Evolutionary conservation across 2,888 invertebrate genomes (phyloP).

Genomic region (Aphidoletes aphidimyza): DNA sequence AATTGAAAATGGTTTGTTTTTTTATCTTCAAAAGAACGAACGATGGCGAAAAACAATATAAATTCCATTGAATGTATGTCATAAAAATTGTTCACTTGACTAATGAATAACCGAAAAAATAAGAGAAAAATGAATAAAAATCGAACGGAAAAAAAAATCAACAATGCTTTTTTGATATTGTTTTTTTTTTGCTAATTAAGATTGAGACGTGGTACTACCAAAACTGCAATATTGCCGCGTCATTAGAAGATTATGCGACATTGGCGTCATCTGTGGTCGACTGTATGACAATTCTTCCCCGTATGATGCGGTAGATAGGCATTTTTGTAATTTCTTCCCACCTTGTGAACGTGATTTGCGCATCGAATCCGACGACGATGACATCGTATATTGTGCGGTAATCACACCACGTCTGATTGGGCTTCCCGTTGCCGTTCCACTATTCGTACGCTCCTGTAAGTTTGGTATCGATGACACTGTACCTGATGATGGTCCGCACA

Average conservation of each 20-base stretch:
- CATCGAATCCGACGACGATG: constrained; percentile 69
- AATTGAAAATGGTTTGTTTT: no score
- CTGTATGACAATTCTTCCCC: constrained; percentile 71
- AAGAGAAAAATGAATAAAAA: background rate
- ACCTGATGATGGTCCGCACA: constrained; percentile 58
- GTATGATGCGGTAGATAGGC: constrained; percentile 88
- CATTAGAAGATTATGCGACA: constrained; percentile 75
- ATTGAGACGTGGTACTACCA: constrained; percentile 76
- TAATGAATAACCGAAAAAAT: constrained; percentile 36
- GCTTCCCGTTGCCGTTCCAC: constrained; percentile 55
- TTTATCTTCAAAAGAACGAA: no score
- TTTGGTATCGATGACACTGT: constrained; percentile 56
- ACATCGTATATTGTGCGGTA: constrained; percentile 55
- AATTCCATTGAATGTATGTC: no score
- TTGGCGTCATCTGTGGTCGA: constrained; percentile 62
- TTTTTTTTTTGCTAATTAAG: background rate
- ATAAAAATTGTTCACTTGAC: no score
- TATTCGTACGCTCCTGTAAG: constrained; percentile 54
- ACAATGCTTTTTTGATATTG: background rate
- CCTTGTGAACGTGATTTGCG: constrained; percentile 94
- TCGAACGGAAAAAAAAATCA: background rate
- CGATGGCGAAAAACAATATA: no score
- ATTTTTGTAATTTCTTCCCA: constrained; percentile 93
- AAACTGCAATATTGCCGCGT: constrained; percentile 94
- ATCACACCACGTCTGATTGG: constrained; percentile 54